Evolutionary conservation across 2,888 invertebrate genomes (phyloP).

Genomic region (Netelia inedita): DNA sequence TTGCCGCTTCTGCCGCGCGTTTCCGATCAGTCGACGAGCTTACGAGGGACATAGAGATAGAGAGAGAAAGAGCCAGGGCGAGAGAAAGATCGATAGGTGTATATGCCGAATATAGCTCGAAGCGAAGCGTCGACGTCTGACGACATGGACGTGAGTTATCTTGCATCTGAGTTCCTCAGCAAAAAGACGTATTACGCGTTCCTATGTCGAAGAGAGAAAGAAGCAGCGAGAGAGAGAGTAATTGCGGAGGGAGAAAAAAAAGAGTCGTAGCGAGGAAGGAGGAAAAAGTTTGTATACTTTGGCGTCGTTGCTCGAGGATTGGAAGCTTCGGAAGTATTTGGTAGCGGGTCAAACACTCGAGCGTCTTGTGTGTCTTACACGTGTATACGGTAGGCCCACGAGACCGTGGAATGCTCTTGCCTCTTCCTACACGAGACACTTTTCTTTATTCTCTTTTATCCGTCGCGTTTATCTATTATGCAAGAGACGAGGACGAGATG

Average conservation of each 20-base stretch:
- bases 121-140: constrained; percentile 57
- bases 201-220: constrained; percentile 3
- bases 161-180: constrained; percentile 58
- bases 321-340: constrained; percentile 44
- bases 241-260: constrained; percentile 9
- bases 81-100: constrained; percentile 50
- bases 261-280: constrained; percentile 48
- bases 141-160: constrained; percentile 62
- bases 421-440: constrained; percentile 26
- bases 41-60: constrained; percentile 59
- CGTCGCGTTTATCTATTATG: constrained; percentile 31
- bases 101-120: neutral
- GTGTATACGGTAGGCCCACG: constrained; percentile 20
- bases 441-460: constrained; percentile 4
- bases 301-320: constrained; percentile 14
- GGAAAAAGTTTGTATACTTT: constrained; percentile 45
- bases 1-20: constrained; percentile 71
- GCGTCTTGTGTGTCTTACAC: constrained; percentile 33
- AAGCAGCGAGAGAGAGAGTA: constrained; percentile 22
- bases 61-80: constrained; percentile 38
- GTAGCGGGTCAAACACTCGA: constrained; percentile 53
- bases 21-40: constrained; percentile 48
- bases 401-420: constrained; percentile 1
- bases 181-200: constrained; percentile 35
- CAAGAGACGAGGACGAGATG: constrained; percentile 7